phyloP scores from a whole-genome alignment of 2,888 invertebrate species.

The Tachina grossa region DNA sequence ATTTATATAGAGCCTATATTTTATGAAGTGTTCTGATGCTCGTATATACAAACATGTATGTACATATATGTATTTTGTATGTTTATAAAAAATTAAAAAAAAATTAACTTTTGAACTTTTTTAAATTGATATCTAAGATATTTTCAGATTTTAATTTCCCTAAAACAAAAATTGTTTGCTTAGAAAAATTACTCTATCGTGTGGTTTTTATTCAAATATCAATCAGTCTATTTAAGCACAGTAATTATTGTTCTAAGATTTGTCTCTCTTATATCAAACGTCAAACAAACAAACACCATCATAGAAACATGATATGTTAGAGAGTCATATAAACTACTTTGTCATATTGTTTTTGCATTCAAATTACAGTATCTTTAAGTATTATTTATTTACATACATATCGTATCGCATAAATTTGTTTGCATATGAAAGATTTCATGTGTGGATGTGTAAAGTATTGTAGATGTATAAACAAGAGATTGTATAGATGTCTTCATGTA shows the following conservation, averaged over 20 bases:
- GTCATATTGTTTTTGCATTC: background rate
- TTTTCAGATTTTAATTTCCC: too few relatives aligned
- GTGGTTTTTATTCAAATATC: too few relatives aligned
- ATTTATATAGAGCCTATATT: too few relatives aligned
- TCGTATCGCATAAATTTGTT: background rate
- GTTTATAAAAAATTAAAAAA: too few relatives aligned
- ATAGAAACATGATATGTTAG: background rate
- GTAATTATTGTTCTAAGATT: background rate
- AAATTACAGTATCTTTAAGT: background rate
- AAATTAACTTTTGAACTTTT: too few relatives aligned
- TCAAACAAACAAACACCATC: background rate
- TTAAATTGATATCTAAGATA: too few relatives aligned
- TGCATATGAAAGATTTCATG: background rate
- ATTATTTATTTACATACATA: constrained; percentile 18
- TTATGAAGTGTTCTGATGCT: too few relatives aligned
- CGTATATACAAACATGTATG: too few relatives aligned
- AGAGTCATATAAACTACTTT: background rate
- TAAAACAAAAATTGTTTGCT: too few relatives aligned
- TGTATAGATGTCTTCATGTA: background rate
- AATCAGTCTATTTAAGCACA: background rate
- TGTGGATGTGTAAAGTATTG: constrained; percentile 9
- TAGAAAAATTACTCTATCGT: too few relatives aligned
- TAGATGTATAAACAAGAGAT: background rate
- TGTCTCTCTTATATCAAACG: background rate
- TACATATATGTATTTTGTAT: too few relatives aligned